Base-by-base conservation (phyloP, 1,140 invertebrate species). In the Drosophila sucinea region DNA sequence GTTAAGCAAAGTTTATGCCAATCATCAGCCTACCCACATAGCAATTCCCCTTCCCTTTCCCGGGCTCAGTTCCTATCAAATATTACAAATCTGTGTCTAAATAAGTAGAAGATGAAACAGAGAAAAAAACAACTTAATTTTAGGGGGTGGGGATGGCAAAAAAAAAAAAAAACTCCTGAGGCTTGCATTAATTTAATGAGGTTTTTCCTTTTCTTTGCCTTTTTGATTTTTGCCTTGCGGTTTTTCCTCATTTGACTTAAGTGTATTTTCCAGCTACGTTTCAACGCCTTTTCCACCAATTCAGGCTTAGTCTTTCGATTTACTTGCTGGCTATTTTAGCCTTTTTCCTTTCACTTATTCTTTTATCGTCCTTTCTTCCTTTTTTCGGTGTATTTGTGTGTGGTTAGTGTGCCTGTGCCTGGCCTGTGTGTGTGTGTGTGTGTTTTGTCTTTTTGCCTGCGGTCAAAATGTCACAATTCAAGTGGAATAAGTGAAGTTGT, bases 141-240 rank as follows among this genome's bases (percentile, higher is more conserved):
- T 56, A 1, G 38, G 4, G 10, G n/a, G 6, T 30, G 30, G 27
- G 4, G 32, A 27, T 1, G 35, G n/a, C 11, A 10, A 11, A 32
- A 38, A 27, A 55, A 67, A 38, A 40, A 55, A 67, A 73, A 74
- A 84, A 69, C 57, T 72, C 84, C 85, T 79, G 71, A 84, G 84
- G 84, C 84, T 75, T 89, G 84, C 84, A 89, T 89, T 89, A 89
- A 89, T 89, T 89, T 89, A 89, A 89, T 89, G 84, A 89, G 84
- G 70, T 89, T 89, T 79, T 70, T 25, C 60, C 77, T 78, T 75
- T 51, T 51, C 44, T 64, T 64, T 79, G 79, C 68, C 77, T 76
- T 76, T 76, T 76, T 75, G 65, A 51, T 51, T 51, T 77, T 86
- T 86, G 70, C 61, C 41, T 51, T 69, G 64, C 58, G 64, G 72